Evolutionary conservation across 2,888 invertebrate species (phyloP).

Genomic region (Netelia virgata): DNA sequence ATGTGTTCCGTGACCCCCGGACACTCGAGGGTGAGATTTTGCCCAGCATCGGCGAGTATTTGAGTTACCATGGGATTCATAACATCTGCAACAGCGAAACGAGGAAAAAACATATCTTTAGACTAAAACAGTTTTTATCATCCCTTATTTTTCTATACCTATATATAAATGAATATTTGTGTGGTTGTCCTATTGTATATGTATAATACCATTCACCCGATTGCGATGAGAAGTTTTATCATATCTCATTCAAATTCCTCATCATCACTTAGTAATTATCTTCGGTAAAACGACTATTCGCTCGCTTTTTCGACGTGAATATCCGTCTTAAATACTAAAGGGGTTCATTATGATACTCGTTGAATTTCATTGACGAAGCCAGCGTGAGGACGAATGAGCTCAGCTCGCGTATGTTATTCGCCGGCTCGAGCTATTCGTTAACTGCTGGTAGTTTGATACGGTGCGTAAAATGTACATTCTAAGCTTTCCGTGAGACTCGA

Average conservation of each 20-base stretch:
- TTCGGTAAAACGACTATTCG: no score
- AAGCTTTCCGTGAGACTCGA: neutral
- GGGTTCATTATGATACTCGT: no score
- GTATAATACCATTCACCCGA: no score
- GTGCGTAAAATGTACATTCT: neutral
- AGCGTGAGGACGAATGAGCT: neutral
- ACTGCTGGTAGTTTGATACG: neutral
- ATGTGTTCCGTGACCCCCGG: conserved; percentile 90
- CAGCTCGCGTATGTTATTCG: neutral
- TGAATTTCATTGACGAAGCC: no score
- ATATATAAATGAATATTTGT: no score
- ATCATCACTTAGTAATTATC: no score
- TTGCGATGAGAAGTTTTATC: no score
- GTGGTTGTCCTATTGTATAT: no score
- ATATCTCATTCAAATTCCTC: no score
- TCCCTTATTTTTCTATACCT: neutral
- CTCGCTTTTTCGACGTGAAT: no score
- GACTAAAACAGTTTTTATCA: neutral
- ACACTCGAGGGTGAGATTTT: conserved; percentile 89
- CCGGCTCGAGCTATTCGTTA: neutral
- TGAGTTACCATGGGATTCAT: conserved; percentile 87
- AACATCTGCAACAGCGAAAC: conserved; percentile 86
- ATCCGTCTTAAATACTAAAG: no score
- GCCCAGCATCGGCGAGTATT: conserved; percentile 88
- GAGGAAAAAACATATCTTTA: neutral